Evolutionary conservation across 2,888 invertebrate species (phyloP), one percentile per base, ranked within the genome.

Genomic region (Deilephila porcellus): DNA sequence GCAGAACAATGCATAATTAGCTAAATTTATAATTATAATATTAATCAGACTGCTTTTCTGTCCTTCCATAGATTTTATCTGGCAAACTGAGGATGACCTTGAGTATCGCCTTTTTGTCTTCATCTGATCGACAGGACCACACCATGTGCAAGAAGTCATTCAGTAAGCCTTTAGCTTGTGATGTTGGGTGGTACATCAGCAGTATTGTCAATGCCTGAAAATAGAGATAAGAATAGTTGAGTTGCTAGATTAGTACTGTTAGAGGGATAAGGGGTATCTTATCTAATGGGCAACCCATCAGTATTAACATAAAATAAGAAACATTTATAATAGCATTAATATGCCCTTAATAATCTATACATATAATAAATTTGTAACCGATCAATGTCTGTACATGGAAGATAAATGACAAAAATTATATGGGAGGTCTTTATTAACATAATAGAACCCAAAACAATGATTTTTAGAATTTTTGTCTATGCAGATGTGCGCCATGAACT

Each of bases 91-190:
- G 76, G 1, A 93, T 72, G 0, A 89, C 79, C 76, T 93, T 93
- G 67, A 90, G 85, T 4, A 93, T 78, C 0, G 93, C 93, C 71
- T 89, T 91, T 81, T 93, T 93, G 72, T 91, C 91, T 34, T 85
- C 85, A 60, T 88, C 89, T 0, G 87, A 81, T 0, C 93, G 87
- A 73, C 92, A 92, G 0, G 91, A 86, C 75, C 90, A 85, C 0
- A 91, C 90, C 90, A 93, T 88, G 80, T 94, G 94, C 0, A 92
- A 77, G 74, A 91, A 94, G 5, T 93, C 88, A 73, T 88, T 87
- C 14, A 94, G 79, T 1, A 91, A 76, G 0, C 85, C 85, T 20
- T 86, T 85, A 0, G 87, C 80, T 81, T 90, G 89, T 0, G 93
- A 89, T 17, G 81, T 85, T 0, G 94, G 93, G 74, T 94, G 94